Evolutionary conservation across 2,113 vertebrate species (phyloP).

Genomic region (Entomyzon cyanotis): DNA sequence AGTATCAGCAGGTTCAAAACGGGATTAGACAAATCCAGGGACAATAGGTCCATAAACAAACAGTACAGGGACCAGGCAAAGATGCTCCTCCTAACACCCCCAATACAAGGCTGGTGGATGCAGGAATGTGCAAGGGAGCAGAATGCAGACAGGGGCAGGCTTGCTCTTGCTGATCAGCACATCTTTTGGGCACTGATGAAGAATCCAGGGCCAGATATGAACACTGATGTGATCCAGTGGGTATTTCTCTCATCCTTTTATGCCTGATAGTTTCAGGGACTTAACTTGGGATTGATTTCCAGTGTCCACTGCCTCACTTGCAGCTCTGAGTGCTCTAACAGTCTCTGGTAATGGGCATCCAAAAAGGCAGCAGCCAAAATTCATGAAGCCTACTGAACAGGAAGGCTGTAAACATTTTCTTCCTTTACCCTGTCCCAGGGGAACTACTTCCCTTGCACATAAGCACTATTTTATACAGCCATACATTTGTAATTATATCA

Average conservation of each 20-base stretch:
- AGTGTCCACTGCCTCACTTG: background rate
- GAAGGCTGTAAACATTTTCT: background rate
- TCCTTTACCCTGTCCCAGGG: background rate
- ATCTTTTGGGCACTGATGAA: background rate
- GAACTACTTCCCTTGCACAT: background rate
- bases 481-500: background rate
- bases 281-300: background rate
- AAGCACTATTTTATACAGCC: background rate
- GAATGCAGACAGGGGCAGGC: background rate
- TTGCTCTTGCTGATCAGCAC: background rate
- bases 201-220: background rate
- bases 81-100: background rate
- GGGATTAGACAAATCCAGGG: slow-evolving; percentile 2
- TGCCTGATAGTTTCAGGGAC: background rate
- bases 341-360: background rate
- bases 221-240: fast-evolving
- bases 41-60: background rate
- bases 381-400: background rate
- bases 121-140: background rate
- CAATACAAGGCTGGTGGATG: background rate
- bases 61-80: background rate
- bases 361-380: background rate
- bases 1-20: background rate
- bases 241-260: background rate
- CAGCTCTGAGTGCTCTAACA: background rate